phyloP scores from a whole-genome alignment of 1,140 invertebrate genomes.

The Drosophila santomea region DNA sequence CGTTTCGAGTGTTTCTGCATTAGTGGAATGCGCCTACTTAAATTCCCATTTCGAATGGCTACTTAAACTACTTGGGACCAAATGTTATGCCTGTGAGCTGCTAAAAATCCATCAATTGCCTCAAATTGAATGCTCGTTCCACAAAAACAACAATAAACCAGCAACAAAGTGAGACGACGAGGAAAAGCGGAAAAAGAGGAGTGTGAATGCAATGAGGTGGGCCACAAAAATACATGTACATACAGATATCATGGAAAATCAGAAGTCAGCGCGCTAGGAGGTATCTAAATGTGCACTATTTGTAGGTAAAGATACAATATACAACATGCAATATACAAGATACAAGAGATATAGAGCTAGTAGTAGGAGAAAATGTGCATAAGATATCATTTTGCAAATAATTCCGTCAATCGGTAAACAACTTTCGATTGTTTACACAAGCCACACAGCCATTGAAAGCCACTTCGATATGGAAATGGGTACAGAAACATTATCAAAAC shows the following conservation, averaged over 20 bases:
- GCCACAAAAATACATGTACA: not conserved
- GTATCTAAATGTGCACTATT: not conserved
- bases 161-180: conserved; percentile 1
- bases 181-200: not conserved
- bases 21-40: conserved; percentile 62
- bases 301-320: not conserved
- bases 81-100: conserved; percentile 52
- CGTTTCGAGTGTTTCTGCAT: conserved; percentile 21
- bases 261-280: conserved; percentile 21
- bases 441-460: not conserved
- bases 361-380: not conserved
- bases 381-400: conserved; percentile 23
- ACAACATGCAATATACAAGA: no score
- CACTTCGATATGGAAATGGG: conserved; percentile 13
- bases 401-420: conserved; percentile 19
- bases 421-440: conserved; percentile 11
- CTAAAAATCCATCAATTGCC: conserved; percentile 76
- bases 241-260: not conserved
- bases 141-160: conserved; percentile 33
- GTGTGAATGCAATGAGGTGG: conserved; percentile 3
- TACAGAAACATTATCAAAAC: conserved; percentile 6
- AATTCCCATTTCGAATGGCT: conserved; percentile 67
- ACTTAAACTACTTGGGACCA: conserved; percentile 72
- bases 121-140: conserved; percentile 48
- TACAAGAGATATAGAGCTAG: no score